Conservation (phyloP, 2,797 vertebrate species). For the Macropus fuliginosus region DNA sequence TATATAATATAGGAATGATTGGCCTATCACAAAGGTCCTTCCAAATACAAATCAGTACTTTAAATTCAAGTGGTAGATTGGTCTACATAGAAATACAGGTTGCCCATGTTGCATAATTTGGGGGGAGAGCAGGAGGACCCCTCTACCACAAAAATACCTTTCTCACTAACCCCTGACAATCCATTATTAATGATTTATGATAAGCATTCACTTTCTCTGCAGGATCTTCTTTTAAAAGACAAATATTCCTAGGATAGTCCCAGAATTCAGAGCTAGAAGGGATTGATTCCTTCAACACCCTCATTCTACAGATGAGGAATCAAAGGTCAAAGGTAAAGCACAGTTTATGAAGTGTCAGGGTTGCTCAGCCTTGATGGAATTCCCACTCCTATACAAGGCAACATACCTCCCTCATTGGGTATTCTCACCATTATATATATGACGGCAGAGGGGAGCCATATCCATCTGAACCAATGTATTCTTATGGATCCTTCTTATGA, state of each 20-base stretch:
- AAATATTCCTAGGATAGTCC: not conserved
- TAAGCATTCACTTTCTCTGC: not conserved
- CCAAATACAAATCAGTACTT: not conserved
- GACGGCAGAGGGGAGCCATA: not conserved
- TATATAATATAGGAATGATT: not conserved
- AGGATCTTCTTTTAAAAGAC: not conserved
- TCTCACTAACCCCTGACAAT: not conserved
- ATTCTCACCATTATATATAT: not conserved
- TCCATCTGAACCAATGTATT: not conserved
- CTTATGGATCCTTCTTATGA: not conserved
- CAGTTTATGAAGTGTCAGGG: not conserved
- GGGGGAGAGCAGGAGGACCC: not conserved
- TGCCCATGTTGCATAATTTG: not conserved
- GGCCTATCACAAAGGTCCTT: not conserved
- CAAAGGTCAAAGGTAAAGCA: not conserved
- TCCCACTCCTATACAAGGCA: not conserved
- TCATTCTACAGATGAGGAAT: not conserved
- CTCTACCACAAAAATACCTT: not conserved
- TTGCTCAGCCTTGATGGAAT: not conserved
- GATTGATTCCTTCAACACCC: not conserved
- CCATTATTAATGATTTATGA: not conserved
- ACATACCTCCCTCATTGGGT: not conserved
- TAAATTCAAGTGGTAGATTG: not conserved
- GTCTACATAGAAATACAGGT: constrained; percentile 2
- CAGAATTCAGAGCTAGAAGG: not conserved